Conservation (phyloP, 2,888 invertebrate genomes). For the Serrognathus titanus region DNA sequence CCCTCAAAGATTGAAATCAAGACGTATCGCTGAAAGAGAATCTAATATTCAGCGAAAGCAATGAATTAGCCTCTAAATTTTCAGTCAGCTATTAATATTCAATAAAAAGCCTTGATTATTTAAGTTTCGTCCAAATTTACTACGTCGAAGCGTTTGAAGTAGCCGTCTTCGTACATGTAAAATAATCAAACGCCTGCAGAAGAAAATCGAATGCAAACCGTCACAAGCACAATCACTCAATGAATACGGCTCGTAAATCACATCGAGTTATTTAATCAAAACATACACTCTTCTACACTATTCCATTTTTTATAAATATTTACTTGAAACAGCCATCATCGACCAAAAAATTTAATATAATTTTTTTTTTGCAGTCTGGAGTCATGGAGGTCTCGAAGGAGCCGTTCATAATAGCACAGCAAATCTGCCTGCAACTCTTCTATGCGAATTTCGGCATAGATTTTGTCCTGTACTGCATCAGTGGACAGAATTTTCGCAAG, state of each 20-base stretch:
- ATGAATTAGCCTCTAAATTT: no score
- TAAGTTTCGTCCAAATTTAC: no score
- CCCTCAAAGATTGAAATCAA: no score
- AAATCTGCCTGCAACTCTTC: conserved; percentile 66
- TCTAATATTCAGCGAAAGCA: no score
- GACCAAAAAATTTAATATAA: background rate
- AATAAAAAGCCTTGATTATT: no score
- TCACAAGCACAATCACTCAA: background rate
- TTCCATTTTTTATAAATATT: background rate
- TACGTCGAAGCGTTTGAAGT: no score
- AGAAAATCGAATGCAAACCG: background rate
- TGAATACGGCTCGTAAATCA: background rate
- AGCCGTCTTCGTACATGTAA: no score
- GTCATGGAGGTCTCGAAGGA: conserved; percentile 50
- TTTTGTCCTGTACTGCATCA: conserved; percentile 77
- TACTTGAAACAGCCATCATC: background rate
- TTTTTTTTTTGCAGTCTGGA: conserved; percentile 39
- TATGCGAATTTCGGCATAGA: conserved; percentile 82
- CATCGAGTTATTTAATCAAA: no score
- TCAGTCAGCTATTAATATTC: no score
- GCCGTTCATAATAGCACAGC: conserved; percentile 51
- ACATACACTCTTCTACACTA: background rate
- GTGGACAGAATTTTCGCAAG: conserved; percentile 75
- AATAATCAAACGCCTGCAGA: background rate
- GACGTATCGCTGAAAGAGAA: no score